Base-by-base conservation (phyloP, 2,888 invertebrate species). In the Alsophila aescularia region DNA sequence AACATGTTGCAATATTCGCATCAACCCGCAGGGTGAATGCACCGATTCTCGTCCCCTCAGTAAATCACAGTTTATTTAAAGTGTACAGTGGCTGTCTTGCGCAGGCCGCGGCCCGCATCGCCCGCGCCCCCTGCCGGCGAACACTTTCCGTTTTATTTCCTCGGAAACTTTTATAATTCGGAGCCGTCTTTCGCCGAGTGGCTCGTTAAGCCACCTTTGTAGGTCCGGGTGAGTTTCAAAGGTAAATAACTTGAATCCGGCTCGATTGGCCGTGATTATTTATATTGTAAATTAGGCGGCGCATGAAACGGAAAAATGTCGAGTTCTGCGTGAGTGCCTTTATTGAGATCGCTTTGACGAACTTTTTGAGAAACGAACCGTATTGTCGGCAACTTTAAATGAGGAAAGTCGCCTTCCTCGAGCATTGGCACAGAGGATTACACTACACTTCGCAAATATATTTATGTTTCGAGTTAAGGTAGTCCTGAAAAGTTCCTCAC, bases 131-230 rank as follows among this genome's bases (percentile, higher is more conserved):
- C 64, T 52, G 62, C 64, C 61, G 56, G 58, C 51, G 67, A 66
- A 72, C 66, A 73, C 70, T 75, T 74, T 70, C 71, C 68, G 60
- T 74, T 74, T 77, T 70, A 72, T 69, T 56, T 70, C 71, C 64
- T 58, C 62, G 56, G 66, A 75, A 78, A 78, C 75, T 79, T 79
- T 74, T 72, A 72, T 75, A 75, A 74, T 76, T 76, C 70, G 68
- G 34, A 32, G 43, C 64, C 72, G 66, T 57, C 70, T 65, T 68
- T 72, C 70, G 73, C 61, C 68, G 63, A 70, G 75, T 62, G 66
- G 70, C 77, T 82, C 83, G 78, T 83, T 84, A 83, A 73, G 80
- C 64, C 75, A 81, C 81, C 81, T 83, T 84, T 84, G 82, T 83
- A 70, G 70, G 62, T 62, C 67, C 66, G 69, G 66, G 66, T 70